Evolutionary conservation across 37 sponge, comb jelly and placozoan genomes (phyloP), one percentile per base, ranked within the genome.

Genomic region (Ephydatia muelleri): DNA sequence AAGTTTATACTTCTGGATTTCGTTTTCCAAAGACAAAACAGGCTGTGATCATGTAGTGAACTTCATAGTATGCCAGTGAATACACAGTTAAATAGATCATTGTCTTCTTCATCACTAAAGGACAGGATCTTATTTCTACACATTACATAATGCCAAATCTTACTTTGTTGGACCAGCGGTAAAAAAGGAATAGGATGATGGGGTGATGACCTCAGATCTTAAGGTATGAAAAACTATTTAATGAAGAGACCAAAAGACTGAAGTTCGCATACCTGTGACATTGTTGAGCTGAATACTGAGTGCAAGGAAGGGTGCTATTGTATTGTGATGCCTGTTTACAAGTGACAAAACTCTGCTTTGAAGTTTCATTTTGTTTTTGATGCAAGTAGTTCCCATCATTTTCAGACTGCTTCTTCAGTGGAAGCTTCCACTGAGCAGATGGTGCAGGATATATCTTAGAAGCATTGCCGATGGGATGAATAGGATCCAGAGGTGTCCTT

Each of bases 21-120:
- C n/a, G n/a, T n/a, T n/a, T n/a, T n/a, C n/a, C n/a, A n/a, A n/a
- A n/a, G n/a, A n/a, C n/a, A n/a, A n/a, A n/a, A n/a, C n/a, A n/a
- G n/a, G n/a, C n/a, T 43, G 47, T 43, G 47, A 8, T 57, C 19
- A 11, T 57, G 57, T 43, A 43, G 3, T 43, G 43, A 21, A 14
- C 57, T 57, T 57, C 57, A 85, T 65, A 85, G 78, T 67, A 85
- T 85, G 28, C 85, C 85, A 29, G 85, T 79, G 78, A 85, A 85
- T 27, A 85, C 79, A 29, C 70, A 78, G 64, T 38, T 72, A 78
- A 78, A 85, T 36, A 78, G 21, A 70, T 85, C 85, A 70, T 36
- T 40, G 11, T 77, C 79, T 29, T 85, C 85, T 2, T 85, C 85
- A 36, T 77, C 23, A 27, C 67, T 49, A 68, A 71, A 39, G 40